Evolutionary conservation across 2,888 invertebrate genomes (phyloP).

Genomic region (Tetragonisca angustula): DNA sequence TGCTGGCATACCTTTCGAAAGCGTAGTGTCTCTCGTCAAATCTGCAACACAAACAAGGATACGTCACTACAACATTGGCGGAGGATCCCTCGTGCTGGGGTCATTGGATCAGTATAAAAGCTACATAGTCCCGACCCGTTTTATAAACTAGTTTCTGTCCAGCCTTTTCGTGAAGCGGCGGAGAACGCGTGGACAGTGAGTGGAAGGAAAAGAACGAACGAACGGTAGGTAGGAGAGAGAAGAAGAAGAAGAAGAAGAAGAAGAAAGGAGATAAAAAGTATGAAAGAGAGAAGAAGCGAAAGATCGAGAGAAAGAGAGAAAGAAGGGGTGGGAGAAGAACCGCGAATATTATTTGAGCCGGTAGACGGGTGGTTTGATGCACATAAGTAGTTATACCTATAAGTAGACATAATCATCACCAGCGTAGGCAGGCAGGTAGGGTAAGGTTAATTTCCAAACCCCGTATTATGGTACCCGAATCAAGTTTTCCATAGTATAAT

Average conservation of each 20-base stretch:
- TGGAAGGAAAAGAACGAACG: not conserved
- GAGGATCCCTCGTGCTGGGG: constrained; percentile 41
- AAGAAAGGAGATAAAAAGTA: not conserved
- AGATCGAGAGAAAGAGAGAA: not conserved
- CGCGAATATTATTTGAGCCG: constrained; percentile 77
- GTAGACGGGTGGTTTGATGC: constrained; percentile 77
- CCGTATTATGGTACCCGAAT: constrained; percentile 82
- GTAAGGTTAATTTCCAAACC: constrained; percentile 82
- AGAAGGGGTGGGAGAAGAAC: constrained; percentile 49
- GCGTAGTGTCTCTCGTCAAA: constrained; percentile 84
- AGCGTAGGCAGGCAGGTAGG: constrained; percentile 79
- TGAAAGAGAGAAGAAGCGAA: constrained; percentile 31
- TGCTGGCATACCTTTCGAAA: constrained; percentile 81
- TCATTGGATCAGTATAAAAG: constrained; percentile 66
- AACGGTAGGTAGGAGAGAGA: not conserved
- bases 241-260: not conserved
- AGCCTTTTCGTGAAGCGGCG: constrained; percentile 31
- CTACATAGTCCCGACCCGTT: constrained; percentile 59
- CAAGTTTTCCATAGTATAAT: constrained; percentile 83
- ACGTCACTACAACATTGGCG: constrained; percentile 66
- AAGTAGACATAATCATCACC: constrained; percentile 80
- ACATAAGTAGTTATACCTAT: constrained; percentile 76
- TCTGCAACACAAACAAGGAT: constrained; percentile 82
- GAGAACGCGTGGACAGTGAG: constrained; percentile 12
- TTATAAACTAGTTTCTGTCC: constrained; percentile 69